Percentiles rank a stretch among this genome's conserved stretches.
These are phyloP conservation scores for Spialia ferax DNA, from an alignment of 2,888 invertebrate genomes.

Conservation along the genomic window DNA sequence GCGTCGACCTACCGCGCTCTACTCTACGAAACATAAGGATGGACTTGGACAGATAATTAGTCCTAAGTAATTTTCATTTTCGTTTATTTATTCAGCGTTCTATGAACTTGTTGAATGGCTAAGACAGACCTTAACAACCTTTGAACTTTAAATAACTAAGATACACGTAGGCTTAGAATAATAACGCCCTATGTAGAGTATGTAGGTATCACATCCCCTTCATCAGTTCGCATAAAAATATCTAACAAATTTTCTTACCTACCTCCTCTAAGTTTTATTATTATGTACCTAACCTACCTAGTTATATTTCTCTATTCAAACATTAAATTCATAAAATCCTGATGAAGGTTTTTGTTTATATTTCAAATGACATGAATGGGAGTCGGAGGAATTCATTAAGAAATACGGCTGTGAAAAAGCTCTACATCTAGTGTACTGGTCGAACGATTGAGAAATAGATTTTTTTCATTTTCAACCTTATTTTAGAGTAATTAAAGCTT, in stretches of 20 bases:
- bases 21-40: not conserved
- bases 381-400: constrained; percentile 79
- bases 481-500: constrained; percentile 42
- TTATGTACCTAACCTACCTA: too few relatives aligned
- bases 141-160: too few relatives aligned
- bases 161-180: too few relatives aligned
- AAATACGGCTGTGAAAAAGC: constrained; percentile 70
- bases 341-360: constrained; percentile 80
- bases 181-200: too few relatives aligned
- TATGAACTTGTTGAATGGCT: too few relatives aligned
- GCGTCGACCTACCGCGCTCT: constrained; percentile 54
- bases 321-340: constrained; percentile 48
- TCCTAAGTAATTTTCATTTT: not conserved
- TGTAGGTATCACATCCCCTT: too few relatives aligned
- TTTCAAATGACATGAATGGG: constrained; percentile 81
- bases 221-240: too few relatives aligned
- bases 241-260: too few relatives aligned
- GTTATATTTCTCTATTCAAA: constrained; percentile 23
- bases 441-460: constrained; percentile 40
- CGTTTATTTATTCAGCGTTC: too few relatives aligned
- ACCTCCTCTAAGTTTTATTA: too few relatives aligned
- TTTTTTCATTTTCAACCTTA: constrained; percentile 49
- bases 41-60: not conserved
- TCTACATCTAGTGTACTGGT: constrained; percentile 47
- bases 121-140: too few relatives aligned